phyloP scores from a whole-genome alignment of 2,888 invertebrate genomes.

The Andrena haemorrhoa region DNA sequence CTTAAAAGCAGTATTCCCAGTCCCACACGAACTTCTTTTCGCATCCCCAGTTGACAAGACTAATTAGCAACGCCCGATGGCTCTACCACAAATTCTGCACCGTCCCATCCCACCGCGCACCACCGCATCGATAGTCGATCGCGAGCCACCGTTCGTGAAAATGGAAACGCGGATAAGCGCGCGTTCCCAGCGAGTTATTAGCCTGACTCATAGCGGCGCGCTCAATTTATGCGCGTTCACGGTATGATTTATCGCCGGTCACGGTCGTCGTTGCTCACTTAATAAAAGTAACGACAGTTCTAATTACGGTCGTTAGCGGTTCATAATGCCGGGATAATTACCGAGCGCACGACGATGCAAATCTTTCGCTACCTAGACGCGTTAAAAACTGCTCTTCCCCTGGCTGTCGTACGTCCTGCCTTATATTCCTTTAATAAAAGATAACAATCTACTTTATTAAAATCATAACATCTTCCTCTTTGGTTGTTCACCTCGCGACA shows the following conservation, averaged over 20 bases:
- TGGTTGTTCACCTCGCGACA: constrained; percentile 25
- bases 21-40: too few relatives aligned
- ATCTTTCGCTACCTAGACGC: constrained; percentile 33
- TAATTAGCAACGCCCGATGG: neutral
- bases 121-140: constrained; percentile 13
- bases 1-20: too few relatives aligned
- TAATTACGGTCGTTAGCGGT: constrained; percentile 57
- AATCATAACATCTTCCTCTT: constrained; percentile 4
- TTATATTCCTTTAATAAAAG: constrained; percentile 20
- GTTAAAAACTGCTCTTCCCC: constrained; percentile 29
- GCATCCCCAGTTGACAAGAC: neutral
- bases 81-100: neutral
- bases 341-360: constrained; percentile 44
- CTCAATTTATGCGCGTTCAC: constrained; percentile 50
- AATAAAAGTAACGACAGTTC: constrained; percentile 62
- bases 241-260: constrained; percentile 56
- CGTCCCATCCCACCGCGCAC: neutral
- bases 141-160: constrained; percentile 27
- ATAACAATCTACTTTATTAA: constrained; percentile 21
- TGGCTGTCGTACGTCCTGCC: constrained; percentile 3
- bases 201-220: constrained; percentile 31
- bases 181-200: constrained; percentile 41
- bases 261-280: constrained; percentile 52
- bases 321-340: constrained; percentile 53
- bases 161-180: constrained; percentile 29